These are phyloP conservation scores for Alsophila aescularia DNA, from an alignment of 2,888 invertebrate genomes.

Conservation along the genomic window DNA sequence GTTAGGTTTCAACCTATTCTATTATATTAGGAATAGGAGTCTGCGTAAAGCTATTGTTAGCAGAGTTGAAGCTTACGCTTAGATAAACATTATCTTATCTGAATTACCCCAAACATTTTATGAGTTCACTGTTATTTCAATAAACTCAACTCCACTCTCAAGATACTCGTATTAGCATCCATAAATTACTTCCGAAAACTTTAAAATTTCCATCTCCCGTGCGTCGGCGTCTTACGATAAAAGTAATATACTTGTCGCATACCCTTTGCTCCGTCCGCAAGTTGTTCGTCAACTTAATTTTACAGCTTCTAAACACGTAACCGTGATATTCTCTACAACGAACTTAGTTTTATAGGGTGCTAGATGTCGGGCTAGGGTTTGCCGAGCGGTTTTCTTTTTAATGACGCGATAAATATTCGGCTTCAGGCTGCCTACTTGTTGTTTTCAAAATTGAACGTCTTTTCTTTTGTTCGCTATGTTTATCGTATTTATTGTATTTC, in stretches of 20 bases:
- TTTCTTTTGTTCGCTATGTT: neutral
- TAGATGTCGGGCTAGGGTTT: conserved; percentile 41
- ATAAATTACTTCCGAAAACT: conserved; percentile 33
- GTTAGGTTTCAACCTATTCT: no score
- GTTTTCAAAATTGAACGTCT: conserved; percentile 31
- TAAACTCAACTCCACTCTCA: conserved; percentile 28
- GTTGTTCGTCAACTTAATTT: conserved; percentile 60
- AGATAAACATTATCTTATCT: neutral
- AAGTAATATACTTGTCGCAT: conserved; percentile 29
- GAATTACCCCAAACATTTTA: conserved; percentile 5
- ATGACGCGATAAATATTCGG: conserved; percentile 44
- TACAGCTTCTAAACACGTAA: conserved; percentile 66
- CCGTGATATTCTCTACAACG: conserved; percentile 44
- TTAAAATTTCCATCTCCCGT: conserved; percentile 22
- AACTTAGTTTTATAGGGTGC: conserved; percentile 51
- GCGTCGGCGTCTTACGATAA: conserved; percentile 19
- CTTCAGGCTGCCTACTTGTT: conserved; percentile 33
- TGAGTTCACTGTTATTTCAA: conserved; percentile 17
- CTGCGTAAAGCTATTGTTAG: no score
- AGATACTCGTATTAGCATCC: conserved; percentile 33
- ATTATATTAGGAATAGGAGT: no score
- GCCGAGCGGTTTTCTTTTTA: conserved; percentile 42
- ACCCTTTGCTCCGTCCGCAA: conserved; percentile 42
- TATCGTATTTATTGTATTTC: no score
- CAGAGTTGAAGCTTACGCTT: neutral